These are phyloP conservation scores for Girardinus metallicus DNA, from an alignment of 2,797 vertebrate genomes.

Conservation along the genomic window DNA sequence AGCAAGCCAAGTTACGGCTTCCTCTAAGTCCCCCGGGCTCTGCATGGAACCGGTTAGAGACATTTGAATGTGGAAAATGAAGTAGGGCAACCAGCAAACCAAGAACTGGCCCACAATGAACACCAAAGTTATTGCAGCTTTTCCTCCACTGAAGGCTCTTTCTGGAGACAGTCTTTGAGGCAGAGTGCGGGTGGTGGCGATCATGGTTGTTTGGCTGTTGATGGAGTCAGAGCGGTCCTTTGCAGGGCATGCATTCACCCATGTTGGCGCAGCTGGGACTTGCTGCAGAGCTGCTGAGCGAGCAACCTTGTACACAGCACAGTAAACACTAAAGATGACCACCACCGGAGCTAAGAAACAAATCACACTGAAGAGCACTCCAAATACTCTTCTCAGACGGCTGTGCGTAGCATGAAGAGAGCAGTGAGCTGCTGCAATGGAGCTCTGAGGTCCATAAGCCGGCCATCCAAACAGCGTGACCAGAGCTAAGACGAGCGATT, in stretches of 20 bases:
- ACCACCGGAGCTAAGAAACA: conserved; percentile 89
- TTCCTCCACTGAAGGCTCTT: conserved; percentile 85
- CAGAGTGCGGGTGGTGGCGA: conserved; percentile 76
- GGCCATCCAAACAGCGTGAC: conserved; percentile 90
- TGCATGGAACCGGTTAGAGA: conserved; percentile 73
- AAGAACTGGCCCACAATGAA: conserved; percentile 94
- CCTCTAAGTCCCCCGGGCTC: conserved; percentile 81
- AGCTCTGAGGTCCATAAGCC: conserved; percentile 83
- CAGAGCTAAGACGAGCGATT: conserved; percentile 84
- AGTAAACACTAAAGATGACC: conserved; percentile 89
- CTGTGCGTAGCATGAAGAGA: conserved; percentile 90
- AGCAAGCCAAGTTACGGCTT: conserved; percentile 90
- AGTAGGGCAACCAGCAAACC: conserved; percentile 94
- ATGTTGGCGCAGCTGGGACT: conserved; percentile 70
- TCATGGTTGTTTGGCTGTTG: conserved; percentile 89
- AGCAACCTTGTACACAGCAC: conserved; percentile 90
- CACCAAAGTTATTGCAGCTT: conserved; percentile 90
- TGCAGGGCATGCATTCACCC: conserved; percentile 66
- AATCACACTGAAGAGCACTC: conserved; percentile 87
- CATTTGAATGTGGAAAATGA: conserved; percentile 89
- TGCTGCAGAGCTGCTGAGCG: conserved; percentile 87
- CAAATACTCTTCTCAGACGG: conserved; percentile 84
- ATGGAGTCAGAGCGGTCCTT: conserved; percentile 87
- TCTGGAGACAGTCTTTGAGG: conserved; percentile 83
- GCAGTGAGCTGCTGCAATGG: conserved; percentile 88